These are phyloP conservation scores for Apodemia duryi DNA, from an alignment of 2,888 invertebrate species.

Conservation along the genomic window DNA sequence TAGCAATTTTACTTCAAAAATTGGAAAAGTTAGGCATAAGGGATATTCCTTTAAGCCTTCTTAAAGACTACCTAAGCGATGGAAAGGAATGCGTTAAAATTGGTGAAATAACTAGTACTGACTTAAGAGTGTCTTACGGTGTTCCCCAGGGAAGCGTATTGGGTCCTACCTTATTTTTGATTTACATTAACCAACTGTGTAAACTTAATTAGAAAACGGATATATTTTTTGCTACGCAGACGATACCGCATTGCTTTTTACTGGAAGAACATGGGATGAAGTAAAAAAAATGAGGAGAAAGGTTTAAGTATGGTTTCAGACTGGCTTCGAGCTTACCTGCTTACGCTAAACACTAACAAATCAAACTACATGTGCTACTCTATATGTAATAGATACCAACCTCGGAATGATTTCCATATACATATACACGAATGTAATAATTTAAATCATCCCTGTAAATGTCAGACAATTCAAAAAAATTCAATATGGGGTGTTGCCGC, in stretches of 20 bases:
- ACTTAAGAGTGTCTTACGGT: no score
- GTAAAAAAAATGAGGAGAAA: neutral
- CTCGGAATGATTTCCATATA: neutral
- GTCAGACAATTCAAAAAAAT: neutral
- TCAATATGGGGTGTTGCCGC: neutral
- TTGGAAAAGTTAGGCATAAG: no score
- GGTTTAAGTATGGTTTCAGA: no score
- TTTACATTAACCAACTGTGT: neutral
- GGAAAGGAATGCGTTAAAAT: no score
- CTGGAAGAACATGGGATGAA: neutral
- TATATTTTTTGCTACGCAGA: neutral
- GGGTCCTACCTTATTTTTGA: no score
- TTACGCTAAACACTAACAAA: neutral
- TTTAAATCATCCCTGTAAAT: neutral
- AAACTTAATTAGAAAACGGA: neutral
- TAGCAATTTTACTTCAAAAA: no score
- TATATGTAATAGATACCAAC: no score
- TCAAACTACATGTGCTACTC: neutral
- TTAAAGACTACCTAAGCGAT: no score
- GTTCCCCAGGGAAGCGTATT: neutral
- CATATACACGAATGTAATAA: neutral
- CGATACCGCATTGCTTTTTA: neutral
- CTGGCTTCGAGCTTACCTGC: neutral
- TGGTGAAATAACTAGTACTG: no score
- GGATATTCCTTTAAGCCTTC: no score